Evolutionary conservation across 2,797 vertebrate genomes (phyloP).

Genomic region (Crenuchus spilurus): DNA sequence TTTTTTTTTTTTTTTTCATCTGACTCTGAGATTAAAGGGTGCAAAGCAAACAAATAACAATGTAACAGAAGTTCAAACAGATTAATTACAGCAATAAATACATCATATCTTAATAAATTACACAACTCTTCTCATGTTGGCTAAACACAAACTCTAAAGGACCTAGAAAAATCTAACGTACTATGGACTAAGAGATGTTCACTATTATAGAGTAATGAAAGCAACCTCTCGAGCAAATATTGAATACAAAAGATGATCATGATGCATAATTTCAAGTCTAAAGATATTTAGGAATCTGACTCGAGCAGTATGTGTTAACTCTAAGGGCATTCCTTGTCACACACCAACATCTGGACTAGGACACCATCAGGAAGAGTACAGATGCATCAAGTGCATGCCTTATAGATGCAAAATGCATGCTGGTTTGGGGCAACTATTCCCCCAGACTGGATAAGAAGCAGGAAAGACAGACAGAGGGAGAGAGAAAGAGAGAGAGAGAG

Average conservation of each 20-base stretch:
- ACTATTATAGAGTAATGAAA: slow-evolving; percentile 22
- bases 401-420: slow-evolving; percentile 73
- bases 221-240: slow-evolving; percentile 22
- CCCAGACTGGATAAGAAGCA: slow-evolving; percentile 64
- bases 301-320: slow-evolving; percentile 42
- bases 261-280: slow-evolving; percentile 48
- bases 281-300: slow-evolving; percentile 18
- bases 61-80: slow-evolving; percentile 28
- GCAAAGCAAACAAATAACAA: slow-evolving; percentile 46
- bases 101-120: slow-evolving; percentile 19
- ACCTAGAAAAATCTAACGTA: neutral
- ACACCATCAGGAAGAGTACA: slow-evolving; percentile 68
- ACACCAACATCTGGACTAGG: slow-evolving; percentile 75
- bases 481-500: neutral
- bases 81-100: slow-evolving; percentile 22
- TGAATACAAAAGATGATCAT: slow-evolving; percentile 43
- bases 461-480: neutral
- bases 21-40: slow-evolving; percentile 38
- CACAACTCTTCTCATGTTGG: neutral
- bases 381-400: slow-evolving; percentile 81
- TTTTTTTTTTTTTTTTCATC: slow-evolving; percentile 34
- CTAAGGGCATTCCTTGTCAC: slow-evolving; percentile 72
- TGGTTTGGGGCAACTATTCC: slow-evolving; percentile 73
- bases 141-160: slow-evolving; percentile 26
- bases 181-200: slow-evolving; percentile 7